Conservation (phyloP, 1,140 invertebrate species). For the Patella vulgata region DNA sequence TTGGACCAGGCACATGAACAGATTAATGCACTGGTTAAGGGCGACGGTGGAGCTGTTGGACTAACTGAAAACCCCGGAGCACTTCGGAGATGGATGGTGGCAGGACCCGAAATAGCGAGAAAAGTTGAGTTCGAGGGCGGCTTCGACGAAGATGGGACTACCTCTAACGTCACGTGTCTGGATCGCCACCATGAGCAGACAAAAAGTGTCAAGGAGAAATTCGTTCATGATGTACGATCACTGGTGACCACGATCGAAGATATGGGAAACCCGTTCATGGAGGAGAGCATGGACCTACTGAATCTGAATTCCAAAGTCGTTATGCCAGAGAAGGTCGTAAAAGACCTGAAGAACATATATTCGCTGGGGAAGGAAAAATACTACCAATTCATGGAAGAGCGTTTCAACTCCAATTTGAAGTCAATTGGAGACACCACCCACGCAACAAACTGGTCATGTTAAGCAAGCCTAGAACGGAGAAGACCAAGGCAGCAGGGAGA, state of each 20-base stretch:
- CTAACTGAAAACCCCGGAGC: constrained; percentile 22
- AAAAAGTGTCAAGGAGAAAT: background rate
- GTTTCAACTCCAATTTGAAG: too few species aligned
- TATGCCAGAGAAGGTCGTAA: too few species aligned
- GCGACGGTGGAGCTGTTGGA: constrained; percentile 40
- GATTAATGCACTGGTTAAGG: constrained; percentile 34
- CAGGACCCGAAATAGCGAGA: constrained; percentile 13
- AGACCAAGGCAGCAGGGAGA: too few species aligned
- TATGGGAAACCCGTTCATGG: too few species aligned
- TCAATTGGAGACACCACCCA: too few species aligned
- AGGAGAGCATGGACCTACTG: too few species aligned
- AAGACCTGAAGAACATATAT: background rate
- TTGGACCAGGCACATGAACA: constrained; percentile 53
- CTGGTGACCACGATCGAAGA: too few species aligned
- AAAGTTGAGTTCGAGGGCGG: constrained; percentile 3
- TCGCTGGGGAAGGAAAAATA: background rate
- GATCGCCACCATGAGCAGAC: background rate
- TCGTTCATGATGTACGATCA: background rate
- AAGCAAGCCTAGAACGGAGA: too few species aligned
- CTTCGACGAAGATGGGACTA: background rate
- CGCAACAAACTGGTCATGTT: too few species aligned
- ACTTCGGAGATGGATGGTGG: constrained; percentile 19
- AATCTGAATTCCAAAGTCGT: too few species aligned
- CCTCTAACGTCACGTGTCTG: too few species aligned
- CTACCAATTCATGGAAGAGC: too few species aligned